Base-by-base conservation (phyloP, 2,113 vertebrate species). In the Naja naja region DNA sequence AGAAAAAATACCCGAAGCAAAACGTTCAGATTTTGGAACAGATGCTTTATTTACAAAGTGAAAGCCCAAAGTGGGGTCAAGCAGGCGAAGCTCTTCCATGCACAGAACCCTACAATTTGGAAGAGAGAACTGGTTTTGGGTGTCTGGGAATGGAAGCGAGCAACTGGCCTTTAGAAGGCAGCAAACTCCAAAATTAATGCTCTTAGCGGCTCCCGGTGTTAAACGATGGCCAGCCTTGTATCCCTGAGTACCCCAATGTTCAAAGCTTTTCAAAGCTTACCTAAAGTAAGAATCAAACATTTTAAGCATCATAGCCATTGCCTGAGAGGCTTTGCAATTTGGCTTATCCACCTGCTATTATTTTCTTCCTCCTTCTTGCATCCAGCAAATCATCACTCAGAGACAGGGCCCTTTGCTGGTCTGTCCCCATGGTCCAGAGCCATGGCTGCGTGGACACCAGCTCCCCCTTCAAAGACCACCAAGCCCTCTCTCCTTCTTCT, bases 401-500 rank as follows among this genome's bases (percentile, higher is more conserved):
- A 56, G 43, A 60, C 39, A 30, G 55, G 7, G 74, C 3, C 11
- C 23, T 85, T 39, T 34, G 2, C 23, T 49, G n/a, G 2, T 14
- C 8, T 6, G 27, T 92, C 49, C 3, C 30, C 43, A 34, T 4
- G 27, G 56, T 89, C 27, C 5, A 5, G 27, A 45, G 30, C 53
- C 56, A 16, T 1, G 6, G 69, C 53, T 89, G 53, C 10, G 7
- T 18, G 11, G 34, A 4, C 10, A 3, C 3, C 12, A 45, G 55
- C 20, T 92, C 55, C 94, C 54, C 43, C 22, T 14, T 60, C 88
- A 4, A 27, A 22, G 12, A 9, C 96, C 93, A 96, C 95, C 85
- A 96, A 81, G 91, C 49, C 96, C 14, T 34, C 90, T 96, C 90
- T 85, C 95, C 23, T 90, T 96, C 89, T 86, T 96, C 18, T 92